Conservation (phyloP, 2,797 vertebrate species). For the Columba guinea region DNA sequence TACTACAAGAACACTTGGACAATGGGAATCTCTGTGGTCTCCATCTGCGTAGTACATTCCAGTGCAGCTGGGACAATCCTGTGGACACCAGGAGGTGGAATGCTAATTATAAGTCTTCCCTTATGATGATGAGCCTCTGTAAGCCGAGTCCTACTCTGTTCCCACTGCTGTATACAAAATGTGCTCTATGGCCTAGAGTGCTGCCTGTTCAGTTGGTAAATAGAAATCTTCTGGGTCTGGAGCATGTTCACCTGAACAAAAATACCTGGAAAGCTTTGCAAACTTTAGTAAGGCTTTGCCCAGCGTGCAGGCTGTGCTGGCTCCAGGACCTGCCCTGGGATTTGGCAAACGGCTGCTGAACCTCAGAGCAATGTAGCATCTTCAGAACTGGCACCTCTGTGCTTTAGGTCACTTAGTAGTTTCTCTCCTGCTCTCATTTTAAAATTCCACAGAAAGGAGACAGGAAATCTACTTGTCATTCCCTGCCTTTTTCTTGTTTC, state of each 20-base stretch:
- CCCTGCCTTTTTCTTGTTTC: neutral
- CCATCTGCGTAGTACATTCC: neutral
- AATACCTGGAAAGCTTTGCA: neutral
- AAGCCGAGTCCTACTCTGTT: accelerated
- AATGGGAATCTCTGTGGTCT: neutral
- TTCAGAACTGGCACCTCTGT: neutral
- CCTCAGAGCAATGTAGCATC: neutral
- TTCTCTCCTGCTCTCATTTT: neutral
- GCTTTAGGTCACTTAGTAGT: neutral
- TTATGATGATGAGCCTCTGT: neutral
- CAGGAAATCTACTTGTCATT: neutral
- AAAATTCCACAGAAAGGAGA: neutral
- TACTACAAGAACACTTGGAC: neutral
- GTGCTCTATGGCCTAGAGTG: neutral
- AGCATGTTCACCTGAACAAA: neutral
- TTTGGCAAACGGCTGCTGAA: neutral
- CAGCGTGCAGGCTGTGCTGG: neutral
- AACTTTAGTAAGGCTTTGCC: neutral
- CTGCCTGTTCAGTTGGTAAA: neutral
- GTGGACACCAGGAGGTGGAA: neutral
- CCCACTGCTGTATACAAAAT: neutral
- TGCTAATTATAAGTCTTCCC: neutral
- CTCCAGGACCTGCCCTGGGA: neutral
- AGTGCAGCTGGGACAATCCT: neutral
- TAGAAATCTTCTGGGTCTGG: neutral